phyloP scores from a whole-genome alignment of 1,140 invertebrate species.

The Ceratosolen fusciceps region DNA sequence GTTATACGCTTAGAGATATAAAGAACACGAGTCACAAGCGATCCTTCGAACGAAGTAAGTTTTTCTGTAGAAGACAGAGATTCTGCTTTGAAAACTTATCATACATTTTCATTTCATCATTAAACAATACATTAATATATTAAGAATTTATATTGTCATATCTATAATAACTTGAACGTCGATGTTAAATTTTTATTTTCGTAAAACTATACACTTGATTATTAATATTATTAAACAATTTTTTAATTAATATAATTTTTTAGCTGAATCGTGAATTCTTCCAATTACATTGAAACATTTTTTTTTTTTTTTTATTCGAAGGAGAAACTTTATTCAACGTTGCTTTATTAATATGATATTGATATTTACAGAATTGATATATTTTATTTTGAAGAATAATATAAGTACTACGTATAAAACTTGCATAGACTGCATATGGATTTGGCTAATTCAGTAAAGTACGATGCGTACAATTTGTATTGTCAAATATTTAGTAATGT shows the following conservation, averaged over 20 bases:
- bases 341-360: no score
- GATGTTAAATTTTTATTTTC: background rate
- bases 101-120: conserved; percentile 47
- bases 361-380: background rate
- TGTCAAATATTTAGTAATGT: conserved; percentile 65
- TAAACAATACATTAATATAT: conserved; percentile 18
- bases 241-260: background rate
- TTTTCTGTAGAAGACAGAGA: conserved; percentile 29
- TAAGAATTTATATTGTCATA: conserved; percentile 10
- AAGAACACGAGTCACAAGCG: conserved; percentile 37
- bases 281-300: no score
- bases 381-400: conserved; percentile 11
- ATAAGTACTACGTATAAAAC: conserved; percentile 39
- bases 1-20: background rate
- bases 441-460: conserved; percentile 60
- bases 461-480: conserved; percentile 62
- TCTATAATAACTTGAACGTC: background rate
- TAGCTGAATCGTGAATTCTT: no score
- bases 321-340: conserved; percentile 37
- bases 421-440: conserved; percentile 52
- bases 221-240: no score
- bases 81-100: conserved; percentile 35
- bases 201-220: background rate
- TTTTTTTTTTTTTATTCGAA: conserved; percentile 47
- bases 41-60: conserved; percentile 45